Evolutionary conservation across 2,888 invertebrate species (phyloP).

Genomic region (Argynnis bischoffii): DNA sequence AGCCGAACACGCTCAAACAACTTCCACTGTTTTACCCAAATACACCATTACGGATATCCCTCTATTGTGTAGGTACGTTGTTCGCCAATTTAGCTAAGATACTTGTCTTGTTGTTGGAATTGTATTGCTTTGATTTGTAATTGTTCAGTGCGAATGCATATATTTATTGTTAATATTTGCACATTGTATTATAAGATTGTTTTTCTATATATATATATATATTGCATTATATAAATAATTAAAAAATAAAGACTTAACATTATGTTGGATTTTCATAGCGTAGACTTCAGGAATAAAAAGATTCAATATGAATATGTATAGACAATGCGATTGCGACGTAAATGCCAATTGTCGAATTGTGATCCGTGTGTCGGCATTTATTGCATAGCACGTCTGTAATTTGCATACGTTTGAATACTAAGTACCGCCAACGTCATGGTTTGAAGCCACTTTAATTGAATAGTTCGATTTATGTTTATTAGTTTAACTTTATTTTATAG

Average conservation of each 20-base stretch:
- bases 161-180: too few relatives aligned
- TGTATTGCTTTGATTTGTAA: constrained; percentile 17
- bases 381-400: constrained; percentile 81
- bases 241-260: neutral
- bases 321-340: constrained; percentile 69
- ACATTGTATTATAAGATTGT: neutral
- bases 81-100: constrained; percentile 24
- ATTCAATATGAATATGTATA: constrained; percentile 40
- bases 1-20: constrained; percentile 58
- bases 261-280: neutral
- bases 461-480: constrained; percentile 75
- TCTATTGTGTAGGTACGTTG: constrained; percentile 24
- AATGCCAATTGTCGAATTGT: constrained; percentile 81
- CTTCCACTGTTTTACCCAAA: constrained; percentile 52
- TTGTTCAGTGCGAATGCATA: neutral
- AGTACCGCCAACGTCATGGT: constrained; percentile 72
- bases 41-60: constrained; percentile 37
- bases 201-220: neutral
- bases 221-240: neutral
- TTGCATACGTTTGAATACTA: constrained; percentile 82
- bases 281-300: neutral
- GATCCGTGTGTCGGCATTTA: constrained; percentile 80
- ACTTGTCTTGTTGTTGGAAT: constrained; percentile 18
- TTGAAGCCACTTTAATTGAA: constrained; percentile 78
- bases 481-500: constrained; percentile 59